These are phyloP conservation scores for Anser brachyrhynchus DNA, from an alignment of 2,113 vertebrate species.

Conservation along the genomic window DNA sequence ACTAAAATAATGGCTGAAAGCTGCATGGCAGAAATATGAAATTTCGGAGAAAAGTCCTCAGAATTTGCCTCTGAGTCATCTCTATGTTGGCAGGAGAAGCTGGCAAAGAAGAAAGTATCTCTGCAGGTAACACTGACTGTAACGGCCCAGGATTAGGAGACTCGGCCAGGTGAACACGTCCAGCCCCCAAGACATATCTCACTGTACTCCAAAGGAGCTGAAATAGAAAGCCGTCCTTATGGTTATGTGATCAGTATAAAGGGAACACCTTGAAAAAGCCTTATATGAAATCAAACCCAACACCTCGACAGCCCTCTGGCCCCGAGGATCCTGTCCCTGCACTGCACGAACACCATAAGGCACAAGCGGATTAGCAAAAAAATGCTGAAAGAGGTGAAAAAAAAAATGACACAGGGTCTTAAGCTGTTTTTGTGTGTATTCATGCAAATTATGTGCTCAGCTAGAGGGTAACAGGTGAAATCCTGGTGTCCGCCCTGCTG, in stretches of 20 bases:
- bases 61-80: constrained; percentile 7
- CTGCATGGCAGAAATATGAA: not conserved
- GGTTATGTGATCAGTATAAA: rapidly evolving
- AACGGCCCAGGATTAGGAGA: not conserved
- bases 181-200: not conserved
- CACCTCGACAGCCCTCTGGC: rapidly evolving
- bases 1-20: not conserved
- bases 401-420: not conserved
- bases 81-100: not conserved
- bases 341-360: not conserved
- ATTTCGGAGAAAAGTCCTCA: not conserved
- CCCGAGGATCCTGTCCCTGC: not conserved
- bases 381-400: not conserved
- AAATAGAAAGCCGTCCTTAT: not conserved
- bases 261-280: not conserved
- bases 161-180: not conserved
- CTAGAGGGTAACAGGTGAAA: not conserved
- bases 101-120: not conserved
- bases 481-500: not conserved
- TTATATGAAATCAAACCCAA: not conserved
- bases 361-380: constrained; percentile 23
- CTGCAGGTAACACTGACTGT: not conserved
- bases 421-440: constrained; percentile 17
- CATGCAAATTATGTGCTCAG: not conserved
- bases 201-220: not conserved